Evolutionary conservation across 92 coral and sea anemone species (phyloP).

Genomic region (Epizoanthus stellaris): DNA sequence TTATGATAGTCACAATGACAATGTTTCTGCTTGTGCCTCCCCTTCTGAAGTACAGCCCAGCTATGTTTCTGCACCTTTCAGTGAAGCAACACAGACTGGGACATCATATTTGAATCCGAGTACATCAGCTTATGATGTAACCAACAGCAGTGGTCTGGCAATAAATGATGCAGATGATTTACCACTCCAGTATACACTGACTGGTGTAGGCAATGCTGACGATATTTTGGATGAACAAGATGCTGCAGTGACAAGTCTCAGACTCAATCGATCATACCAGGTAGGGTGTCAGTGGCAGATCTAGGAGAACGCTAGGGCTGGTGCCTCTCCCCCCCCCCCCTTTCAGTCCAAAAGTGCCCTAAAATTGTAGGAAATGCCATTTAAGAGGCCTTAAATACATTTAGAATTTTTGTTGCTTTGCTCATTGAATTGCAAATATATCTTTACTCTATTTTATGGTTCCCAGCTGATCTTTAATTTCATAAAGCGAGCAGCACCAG

Average conservation of each 20-base stretch:
- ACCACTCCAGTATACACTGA: background rate
- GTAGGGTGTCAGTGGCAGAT: background rate
- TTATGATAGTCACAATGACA: background rate
- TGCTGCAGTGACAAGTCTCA: conserved; percentile 27
- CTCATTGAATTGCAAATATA: too few relatives aligned
- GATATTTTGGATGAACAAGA: conserved; percentile 3
- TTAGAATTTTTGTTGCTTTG: too few relatives aligned
- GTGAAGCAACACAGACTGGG: background rate
- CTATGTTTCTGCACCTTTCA: background rate
- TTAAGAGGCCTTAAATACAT: too few relatives aligned
- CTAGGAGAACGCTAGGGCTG: too few relatives aligned
- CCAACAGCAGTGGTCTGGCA: background rate
- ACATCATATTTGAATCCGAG: background rate
- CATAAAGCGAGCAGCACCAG: too few relatives aligned
- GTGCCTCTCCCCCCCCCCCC: too few relatives aligned
- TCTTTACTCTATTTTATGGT: too few relatives aligned
- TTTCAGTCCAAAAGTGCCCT: too few relatives aligned
- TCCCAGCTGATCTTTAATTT: too few relatives aligned
- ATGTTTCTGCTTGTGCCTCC: background rate
- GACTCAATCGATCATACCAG: conserved; percentile 32
- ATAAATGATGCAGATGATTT: background rate
- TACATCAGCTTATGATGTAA: background rate
- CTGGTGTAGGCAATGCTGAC: background rate
- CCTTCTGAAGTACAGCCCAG: background rate
- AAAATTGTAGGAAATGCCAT: too few relatives aligned